Conservation (phyloP, 2,797 vertebrate species). For the Heteromormyrus szaboi region DNA sequence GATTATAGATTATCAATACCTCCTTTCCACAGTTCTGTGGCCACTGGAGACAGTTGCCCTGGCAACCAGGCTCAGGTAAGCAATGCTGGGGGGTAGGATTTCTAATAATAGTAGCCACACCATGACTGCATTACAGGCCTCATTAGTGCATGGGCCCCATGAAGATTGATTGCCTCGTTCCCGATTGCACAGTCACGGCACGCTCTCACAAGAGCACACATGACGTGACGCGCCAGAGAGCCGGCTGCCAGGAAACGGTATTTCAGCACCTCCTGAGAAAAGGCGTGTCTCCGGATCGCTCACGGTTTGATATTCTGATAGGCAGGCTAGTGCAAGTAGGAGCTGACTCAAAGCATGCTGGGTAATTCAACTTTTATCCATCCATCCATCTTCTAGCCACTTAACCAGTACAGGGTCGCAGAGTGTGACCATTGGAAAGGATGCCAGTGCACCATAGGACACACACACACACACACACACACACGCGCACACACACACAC, state of each 20-base stretch:
- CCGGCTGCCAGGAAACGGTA: neutral
- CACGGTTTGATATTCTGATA: neutral
- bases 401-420: neutral
- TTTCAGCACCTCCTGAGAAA: neutral
- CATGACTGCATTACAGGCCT: conserved; percentile 22
- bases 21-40: conserved; percentile 68
- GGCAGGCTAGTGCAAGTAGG: neutral
- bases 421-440: neutral
- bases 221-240: neutral
- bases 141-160: conserved; percentile 27
- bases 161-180: conserved; percentile 6
- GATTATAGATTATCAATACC: conserved; percentile 88
- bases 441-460: neutral
- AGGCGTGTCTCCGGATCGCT: neutral
- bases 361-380: neutral
- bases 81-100: conserved; percentile 53
- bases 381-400: neutral
- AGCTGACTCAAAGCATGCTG: neutral
- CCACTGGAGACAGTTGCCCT: conserved; percentile 70
- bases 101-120: conserved; percentile 56
- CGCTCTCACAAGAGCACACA: conserved; percentile 16
- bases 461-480: neutral
- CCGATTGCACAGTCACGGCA: conserved; percentile 7
- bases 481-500: neutral
- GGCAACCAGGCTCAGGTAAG: conserved; percentile 70